Base-by-base conservation (phyloP, 2,113 vertebrate species). In the Kobus ellipsiprymnus region DNA sequence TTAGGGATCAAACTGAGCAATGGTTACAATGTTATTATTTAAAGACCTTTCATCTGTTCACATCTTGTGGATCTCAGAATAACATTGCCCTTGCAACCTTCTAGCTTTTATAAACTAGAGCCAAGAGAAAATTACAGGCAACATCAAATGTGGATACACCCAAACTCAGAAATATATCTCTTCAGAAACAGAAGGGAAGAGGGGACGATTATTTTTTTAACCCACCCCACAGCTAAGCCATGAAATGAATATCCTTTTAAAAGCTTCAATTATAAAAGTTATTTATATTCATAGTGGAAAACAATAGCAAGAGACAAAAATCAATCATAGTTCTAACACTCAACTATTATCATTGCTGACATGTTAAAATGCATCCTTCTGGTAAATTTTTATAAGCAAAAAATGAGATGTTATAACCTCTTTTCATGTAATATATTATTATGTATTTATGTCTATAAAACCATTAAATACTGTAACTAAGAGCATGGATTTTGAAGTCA, bases 71-170 rank as follows among this genome's bases (percentile, higher is more conserved):
- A 93, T 94, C 60, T 94, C 54, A 94, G 87, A 86, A 60, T 74
- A 97, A 97, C 50, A 95, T 1, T 84, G 36, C 54, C 83, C 2
- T 91, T 96, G 83, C n/a, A 92, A 95, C 46, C 67, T 96, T 95
- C 40, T 50, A 88, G 62, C 89, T 95, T 98, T 96, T 62, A 97
- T 91, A 90, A 92, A 94, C 92, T 74, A 95, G 57, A 48, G 90
- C 93, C 92, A 96, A 94, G 77, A 96, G 55, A 81, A 97, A 96
- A 97, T 92, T 86, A 96, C 4, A 97, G 59, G 40, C 87, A 92
- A 86, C 48, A 85, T 74, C 36, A 81, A 95, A 36, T 92, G 29
- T 46, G 27, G 95, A 92, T 74, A 97, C 80, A 94, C 85, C 96
- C 85, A 91, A 96, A 92, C 44, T 94, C 62, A 95, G 85, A 97